These are phyloP conservation scores for Plagiodera versicolora DNA, from an alignment of 2,888 invertebrate species.

Conservation along the genomic window DNA sequence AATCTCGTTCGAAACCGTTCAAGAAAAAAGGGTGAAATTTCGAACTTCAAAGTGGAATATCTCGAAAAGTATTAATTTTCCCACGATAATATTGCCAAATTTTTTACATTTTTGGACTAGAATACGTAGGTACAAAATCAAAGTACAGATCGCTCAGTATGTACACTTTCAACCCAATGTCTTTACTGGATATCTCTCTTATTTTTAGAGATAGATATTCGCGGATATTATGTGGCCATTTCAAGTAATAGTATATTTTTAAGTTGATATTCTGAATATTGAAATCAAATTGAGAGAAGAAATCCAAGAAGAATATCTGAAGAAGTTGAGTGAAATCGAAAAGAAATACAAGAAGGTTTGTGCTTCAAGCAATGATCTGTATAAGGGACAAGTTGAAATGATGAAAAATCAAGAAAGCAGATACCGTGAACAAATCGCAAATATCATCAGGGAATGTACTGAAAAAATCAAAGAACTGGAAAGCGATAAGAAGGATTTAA, in stretches of 20 bases:
- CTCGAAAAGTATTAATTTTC: too few relatives aligned
- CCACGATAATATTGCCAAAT: too few relatives aligned
- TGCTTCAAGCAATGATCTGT: conserved; percentile 24
- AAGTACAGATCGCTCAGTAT: too few relatives aligned
- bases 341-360: conserved; percentile 37
- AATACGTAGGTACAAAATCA: too few relatives aligned
- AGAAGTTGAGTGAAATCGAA: conserved; percentile 42
- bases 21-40: too few relatives aligned
- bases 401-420: conserved; percentile 39
- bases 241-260: not conserved
- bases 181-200: too few relatives aligned
- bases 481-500: conserved; percentile 34
- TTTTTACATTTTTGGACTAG: too few relatives aligned
- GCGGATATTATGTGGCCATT: too few relatives aligned
- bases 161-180: too few relatives aligned
- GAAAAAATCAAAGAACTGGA: conserved; percentile 38
- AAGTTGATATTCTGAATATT: conserved; percentile 35
- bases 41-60: too few relatives aligned
- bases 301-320: conserved; percentile 40
- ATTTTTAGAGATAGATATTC: too few relatives aligned
- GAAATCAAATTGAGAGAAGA: conserved; percentile 43
- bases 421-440: conserved; percentile 39
- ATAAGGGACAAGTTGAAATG: conserved; percentile 38
- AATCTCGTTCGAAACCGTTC: too few relatives aligned
- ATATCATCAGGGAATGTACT: conserved; percentile 40